Conservation (phyloP, 1,140 invertebrate genomes). For the Aplysia californica region DNA sequence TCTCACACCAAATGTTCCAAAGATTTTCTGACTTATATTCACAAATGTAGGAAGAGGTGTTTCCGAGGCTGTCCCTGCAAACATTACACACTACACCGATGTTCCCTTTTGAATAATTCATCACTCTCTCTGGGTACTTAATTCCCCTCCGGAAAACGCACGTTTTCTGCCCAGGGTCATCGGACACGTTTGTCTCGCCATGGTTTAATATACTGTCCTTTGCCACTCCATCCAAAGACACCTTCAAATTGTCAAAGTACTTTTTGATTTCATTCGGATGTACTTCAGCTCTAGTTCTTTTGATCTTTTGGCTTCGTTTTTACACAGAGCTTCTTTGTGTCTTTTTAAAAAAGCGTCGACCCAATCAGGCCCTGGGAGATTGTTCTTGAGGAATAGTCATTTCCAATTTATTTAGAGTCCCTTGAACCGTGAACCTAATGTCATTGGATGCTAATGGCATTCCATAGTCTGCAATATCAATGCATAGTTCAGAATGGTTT, state of each 20-base stretch:
- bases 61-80: conserved; percentile 43
- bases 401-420: not conserved
- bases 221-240: conserved; percentile 11
- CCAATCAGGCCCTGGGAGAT: conserved; percentile 14
- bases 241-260: conserved; percentile 13
- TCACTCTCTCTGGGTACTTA: conserved; percentile 62
- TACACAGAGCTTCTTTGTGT: not conserved
- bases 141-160: conserved; percentile 53
- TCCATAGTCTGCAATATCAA: not conserved
- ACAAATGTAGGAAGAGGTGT: conserved; percentile 58
- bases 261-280: not conserved
- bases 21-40: conserved; percentile 61
- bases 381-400: not conserved
- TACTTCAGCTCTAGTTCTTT: conserved; percentile 5
- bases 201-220: conserved; percentile 40
- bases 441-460: not conserved
- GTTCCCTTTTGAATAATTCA: conserved; percentile 54
- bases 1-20: conserved; percentile 54
- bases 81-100: conserved; percentile 21
- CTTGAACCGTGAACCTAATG: not conserved
- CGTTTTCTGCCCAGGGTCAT: conserved; percentile 64
- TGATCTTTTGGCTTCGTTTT: conserved; percentile 18
- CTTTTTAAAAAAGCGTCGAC: not conserved
- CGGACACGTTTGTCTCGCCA: conserved; percentile 67
- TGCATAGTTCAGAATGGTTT: conserved; percentile 32